These are phyloP conservation scores for Sphaeramia orbicularis DNA, from an alignment of 2,797 vertebrate genomes.

Conservation along the genomic window DNA sequence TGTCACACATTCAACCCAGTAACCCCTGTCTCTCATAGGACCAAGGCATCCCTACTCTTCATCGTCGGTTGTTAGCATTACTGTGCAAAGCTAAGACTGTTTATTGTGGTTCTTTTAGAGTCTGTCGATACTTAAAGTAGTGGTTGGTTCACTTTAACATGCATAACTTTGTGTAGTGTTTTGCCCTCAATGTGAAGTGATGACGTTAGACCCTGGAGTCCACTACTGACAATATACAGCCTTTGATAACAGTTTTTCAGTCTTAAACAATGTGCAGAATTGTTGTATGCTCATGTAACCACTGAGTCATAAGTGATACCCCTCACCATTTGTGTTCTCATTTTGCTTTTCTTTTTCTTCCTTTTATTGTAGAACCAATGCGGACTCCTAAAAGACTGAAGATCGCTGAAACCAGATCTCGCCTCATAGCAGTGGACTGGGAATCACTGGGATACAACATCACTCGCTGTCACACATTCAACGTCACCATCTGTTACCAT, in stretches of 20 bases:
- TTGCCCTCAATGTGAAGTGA: neutral
- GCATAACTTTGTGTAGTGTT: too few species aligned
- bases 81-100: too few species aligned
- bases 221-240: too few species aligned
- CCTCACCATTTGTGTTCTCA: neutral
- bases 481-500: constrained; percentile 98
- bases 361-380: constrained; percentile 91
- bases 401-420: constrained; percentile 95
- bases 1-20: too few species aligned
- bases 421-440: constrained; percentile 97
- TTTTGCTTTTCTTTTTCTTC: constrained; percentile 16
- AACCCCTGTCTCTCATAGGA: too few species aligned
- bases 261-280: neutral
- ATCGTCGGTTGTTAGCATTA: too few species aligned
- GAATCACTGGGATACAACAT: constrained; percentile 99
- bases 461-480: constrained; percentile 98
- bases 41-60: too few species aligned
- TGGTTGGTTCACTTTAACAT: too few species aligned
- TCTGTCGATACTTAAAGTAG: too few species aligned
- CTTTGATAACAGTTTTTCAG: neutral
- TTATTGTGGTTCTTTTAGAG: too few species aligned
- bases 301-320: too few species aligned
- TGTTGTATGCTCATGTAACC: neutral
- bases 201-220: neutral
- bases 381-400: constrained; percentile 95